Evolutionary conservation across 2,888 invertebrate species (phyloP).

Genomic region (Laspeyria flexula): DNA sequence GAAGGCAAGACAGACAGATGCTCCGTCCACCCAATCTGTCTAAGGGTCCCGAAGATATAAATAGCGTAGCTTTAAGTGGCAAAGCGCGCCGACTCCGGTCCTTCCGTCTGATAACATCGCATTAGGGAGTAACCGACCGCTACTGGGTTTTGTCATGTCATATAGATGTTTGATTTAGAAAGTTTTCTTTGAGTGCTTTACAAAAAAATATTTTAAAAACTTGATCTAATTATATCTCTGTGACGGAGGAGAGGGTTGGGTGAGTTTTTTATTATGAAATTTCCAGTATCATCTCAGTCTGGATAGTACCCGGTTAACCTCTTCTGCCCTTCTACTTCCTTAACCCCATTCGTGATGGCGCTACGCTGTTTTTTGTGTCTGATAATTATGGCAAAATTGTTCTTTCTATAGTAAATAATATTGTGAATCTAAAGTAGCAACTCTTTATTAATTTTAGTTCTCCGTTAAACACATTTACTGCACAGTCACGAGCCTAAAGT

Average conservation of each 20-base stretch:
- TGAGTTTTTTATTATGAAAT: background rate
- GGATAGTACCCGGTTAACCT: no score
- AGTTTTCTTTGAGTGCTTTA: slow-evolving; percentile 15
- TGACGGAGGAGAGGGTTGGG: no score
- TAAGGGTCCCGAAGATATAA: slow-evolving; percentile 73
- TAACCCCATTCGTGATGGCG: no score
- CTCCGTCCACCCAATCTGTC: slow-evolving; percentile 64
- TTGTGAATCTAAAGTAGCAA: no score
- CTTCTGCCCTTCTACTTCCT: no score
- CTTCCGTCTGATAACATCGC: slow-evolving; percentile 80
- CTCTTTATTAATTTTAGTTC: no score
- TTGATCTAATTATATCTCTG: no score
- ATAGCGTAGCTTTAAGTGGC: slow-evolving; percentile 81
- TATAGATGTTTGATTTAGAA: slow-evolving; percentile 32
- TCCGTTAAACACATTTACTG: no score
- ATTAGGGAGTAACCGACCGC: slow-evolving; percentile 77
- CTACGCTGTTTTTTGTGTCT: no score
- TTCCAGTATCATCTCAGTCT: no score
- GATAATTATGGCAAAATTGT: no score
- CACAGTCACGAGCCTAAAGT: background rate
- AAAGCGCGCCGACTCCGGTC: slow-evolving; percentile 77
- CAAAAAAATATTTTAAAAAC: background rate
- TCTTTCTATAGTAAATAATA: no score
- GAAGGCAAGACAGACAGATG: slow-evolving; percentile 62
- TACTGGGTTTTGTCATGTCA: slow-evolving; percentile 81